A percentile compares a stretch with the other conserved stretches of the same genome.
Conservation (phyloP, 2,888 invertebrate genomes). For the Cryptus armator region DNA sequence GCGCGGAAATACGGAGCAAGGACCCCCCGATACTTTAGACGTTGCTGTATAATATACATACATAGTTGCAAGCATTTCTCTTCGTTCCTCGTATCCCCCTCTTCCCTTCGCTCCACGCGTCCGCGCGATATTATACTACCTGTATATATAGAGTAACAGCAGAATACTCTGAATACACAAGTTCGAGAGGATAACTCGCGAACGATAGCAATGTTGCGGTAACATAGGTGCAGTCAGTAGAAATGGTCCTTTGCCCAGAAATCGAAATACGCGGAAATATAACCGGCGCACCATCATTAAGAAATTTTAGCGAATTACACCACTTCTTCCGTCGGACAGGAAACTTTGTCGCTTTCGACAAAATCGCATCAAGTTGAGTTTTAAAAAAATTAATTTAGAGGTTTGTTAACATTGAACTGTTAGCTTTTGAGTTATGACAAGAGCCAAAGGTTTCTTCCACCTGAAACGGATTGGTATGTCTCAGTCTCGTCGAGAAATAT, state of each 20-base stretch:
- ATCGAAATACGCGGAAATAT: not conserved
- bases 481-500: not conserved
- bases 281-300: not conserved
- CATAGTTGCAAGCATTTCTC: constrained; percentile 47
- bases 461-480: not conserved
- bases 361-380: not conserved
- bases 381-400: not conserved
- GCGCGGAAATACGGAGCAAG: constrained; percentile 74
- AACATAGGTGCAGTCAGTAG: constrained; percentile 46
- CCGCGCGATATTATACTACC: constrained; percentile 20
- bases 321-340: not conserved
- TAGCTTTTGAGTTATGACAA: no score
- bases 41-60: constrained; percentile 43
- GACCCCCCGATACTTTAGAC: constrained; percentile 61
- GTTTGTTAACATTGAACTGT: not conserved
- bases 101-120: constrained; percentile 17
- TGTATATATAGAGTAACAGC: constrained; percentile 40
- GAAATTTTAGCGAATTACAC: constrained; percentile 10
- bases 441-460: not conserved
- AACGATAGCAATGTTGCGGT: constrained; percentile 30
- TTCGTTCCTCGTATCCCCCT: constrained; percentile 4
- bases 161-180: constrained; percentile 56
- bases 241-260: constrained; percentile 48
- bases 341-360: constrained; percentile 23
- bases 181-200: constrained; percentile 59